phyloP scores from a whole-genome alignment of 2,797 vertebrate species.

The Anomalospiza imberbis region DNA sequence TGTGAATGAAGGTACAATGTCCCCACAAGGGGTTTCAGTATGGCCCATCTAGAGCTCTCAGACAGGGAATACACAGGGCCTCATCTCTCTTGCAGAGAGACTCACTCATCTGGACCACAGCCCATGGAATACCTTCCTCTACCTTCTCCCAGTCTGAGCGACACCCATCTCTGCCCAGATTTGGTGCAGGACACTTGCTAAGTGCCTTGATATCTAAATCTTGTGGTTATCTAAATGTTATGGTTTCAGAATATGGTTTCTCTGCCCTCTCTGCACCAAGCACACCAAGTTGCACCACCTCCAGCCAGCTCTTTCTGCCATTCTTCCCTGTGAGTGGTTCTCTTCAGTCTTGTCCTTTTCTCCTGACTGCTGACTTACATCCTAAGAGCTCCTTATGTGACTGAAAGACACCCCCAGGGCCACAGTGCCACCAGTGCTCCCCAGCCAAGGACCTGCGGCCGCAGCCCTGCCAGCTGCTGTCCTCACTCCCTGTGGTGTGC shows the following conservation, averaged over 20 bases:
- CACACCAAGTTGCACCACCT: neutral
- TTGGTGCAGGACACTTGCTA: neutral
- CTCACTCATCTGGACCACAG: neutral
- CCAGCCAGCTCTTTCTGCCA: neutral
- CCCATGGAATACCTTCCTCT: neutral
- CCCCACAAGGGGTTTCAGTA: neutral
- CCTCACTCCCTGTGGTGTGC: fast-evolving
- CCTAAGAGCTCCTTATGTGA: neutral
- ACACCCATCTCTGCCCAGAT: neutral
- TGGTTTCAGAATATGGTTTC: neutral
- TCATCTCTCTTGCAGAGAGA: neutral
- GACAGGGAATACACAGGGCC: neutral
- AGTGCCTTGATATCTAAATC: neutral
- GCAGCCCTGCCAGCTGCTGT: neutral
- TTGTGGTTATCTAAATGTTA: neutral
- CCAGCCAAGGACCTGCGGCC: neutral
- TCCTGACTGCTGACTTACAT: neutral
- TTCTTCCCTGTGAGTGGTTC: fast-evolving
- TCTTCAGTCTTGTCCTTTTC: fast-evolving
- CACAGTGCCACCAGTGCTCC: neutral
- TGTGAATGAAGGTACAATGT: neutral
- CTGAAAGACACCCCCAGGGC: neutral
- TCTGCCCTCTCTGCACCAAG: neutral
- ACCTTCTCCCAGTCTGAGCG: neutral
- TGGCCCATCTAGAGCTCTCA: neutral